phyloP scores from a whole-genome alignment of 1,140 invertebrate genomes.

The Zaprionus kolodkinae region DNA sequence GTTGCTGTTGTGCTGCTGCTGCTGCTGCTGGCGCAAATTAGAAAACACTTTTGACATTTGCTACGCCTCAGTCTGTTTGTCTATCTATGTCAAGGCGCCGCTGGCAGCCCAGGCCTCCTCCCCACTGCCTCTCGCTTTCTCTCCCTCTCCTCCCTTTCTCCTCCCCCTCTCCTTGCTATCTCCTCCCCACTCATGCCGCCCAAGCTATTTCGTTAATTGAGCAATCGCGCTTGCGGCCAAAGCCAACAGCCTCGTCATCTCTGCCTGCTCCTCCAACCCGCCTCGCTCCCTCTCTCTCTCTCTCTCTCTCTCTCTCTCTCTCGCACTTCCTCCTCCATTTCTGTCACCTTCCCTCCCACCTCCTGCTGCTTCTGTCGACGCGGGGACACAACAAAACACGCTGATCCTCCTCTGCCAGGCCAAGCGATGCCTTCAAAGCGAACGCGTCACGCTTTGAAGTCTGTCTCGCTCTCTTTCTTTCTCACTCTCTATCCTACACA shows the following conservation, averaged over 20 bases:
- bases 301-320: neutral
- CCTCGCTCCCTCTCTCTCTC: neutral
- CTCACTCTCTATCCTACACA: neutral
- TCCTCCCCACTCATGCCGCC: constrained; percentile 25
- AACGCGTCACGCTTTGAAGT: constrained; percentile 43
- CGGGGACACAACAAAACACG: too few species aligned
- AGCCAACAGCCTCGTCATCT: constrained; percentile 33
- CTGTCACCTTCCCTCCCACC: neutral
- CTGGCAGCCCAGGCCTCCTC: too few species aligned
- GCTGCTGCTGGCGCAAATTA: constrained; percentile 72
- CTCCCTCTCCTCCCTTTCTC: too few species aligned
- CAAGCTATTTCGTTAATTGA: constrained; percentile 74
- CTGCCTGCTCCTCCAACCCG: neutral
- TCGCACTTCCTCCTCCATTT: neutral
- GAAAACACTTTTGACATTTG: constrained; percentile 81
- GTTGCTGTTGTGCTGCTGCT: constrained; percentile 45
- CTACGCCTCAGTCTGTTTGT: constrained; percentile 23
- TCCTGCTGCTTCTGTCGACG: too few species aligned
- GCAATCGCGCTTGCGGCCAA: constrained; percentile 64
- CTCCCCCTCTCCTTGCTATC: neutral
- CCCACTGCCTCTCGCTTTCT: neutral
- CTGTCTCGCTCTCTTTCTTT: neutral
- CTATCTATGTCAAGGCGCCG: neutral
- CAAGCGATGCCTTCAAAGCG: constrained; percentile 30
- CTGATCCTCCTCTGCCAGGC: neutral